Evolutionary conservation across 2,113 vertebrate species (phyloP).

Genomic region (Macaca fascicularis): DNA sequence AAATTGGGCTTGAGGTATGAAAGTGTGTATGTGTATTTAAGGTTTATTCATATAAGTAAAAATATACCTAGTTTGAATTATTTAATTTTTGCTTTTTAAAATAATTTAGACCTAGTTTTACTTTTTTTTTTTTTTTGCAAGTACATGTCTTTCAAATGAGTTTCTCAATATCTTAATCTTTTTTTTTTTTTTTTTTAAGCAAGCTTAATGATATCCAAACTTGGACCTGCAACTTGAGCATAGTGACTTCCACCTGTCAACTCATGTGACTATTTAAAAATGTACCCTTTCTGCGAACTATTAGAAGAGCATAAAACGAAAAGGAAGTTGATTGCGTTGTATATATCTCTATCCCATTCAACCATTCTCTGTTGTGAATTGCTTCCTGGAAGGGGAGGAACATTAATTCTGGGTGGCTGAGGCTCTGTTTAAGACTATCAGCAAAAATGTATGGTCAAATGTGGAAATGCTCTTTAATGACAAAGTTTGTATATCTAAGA

Average conservation of each 20-base stretch:
- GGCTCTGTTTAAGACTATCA: not conserved
- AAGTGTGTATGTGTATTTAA: not conserved
- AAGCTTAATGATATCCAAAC: conserved; percentile 37
- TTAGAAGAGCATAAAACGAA: conserved; percentile 38
- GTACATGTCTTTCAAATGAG: not conserved
- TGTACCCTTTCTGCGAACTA: conserved; percentile 60
- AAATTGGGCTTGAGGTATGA: not conserved
- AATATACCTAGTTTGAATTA: conserved; percentile 19
- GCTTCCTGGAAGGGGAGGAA: not conserved
- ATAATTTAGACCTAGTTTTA: conserved; percentile 19
- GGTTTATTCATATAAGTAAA: not conserved
- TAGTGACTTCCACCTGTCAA: conserved; percentile 72
- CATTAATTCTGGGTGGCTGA: not conserved
- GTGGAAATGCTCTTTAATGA: not conserved
- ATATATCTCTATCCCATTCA: not conserved
- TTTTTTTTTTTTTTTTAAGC: conserved; percentile 9
- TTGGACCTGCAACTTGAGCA: conserved; percentile 64
- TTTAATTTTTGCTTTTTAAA: not conserved
- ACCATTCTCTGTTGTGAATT: not conserved
- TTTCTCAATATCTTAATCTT: not conserved
- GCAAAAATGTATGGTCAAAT: not conserved
- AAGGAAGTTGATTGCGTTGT: not conserved
- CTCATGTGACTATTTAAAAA: conserved; percentile 80
- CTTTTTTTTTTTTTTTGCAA: not conserved
- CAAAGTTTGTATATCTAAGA: not conserved